Conservation (phyloP, 2,113 vertebrate species). For the Prietella phreatophila region DNA sequence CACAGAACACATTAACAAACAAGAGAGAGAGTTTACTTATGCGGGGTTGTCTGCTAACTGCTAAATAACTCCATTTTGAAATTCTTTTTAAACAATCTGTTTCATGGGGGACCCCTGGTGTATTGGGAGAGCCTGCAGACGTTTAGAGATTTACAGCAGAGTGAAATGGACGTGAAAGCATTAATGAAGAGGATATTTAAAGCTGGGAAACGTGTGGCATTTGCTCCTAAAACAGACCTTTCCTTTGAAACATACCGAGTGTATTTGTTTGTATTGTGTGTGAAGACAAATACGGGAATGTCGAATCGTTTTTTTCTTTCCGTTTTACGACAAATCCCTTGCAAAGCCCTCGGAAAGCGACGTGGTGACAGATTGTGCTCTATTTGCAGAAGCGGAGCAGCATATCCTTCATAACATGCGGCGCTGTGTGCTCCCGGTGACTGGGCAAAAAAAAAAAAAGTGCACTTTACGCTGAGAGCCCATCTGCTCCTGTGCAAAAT, state of each 20-base stretch:
- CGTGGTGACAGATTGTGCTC: conserved; percentile 27
- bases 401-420: conserved; percentile 45
- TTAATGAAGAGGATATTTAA: too few species aligned
- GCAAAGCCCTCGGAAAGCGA: not conserved
- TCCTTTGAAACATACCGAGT: not conserved
- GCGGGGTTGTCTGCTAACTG: not conserved
- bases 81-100: not conserved
- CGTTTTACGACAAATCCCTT: not conserved
- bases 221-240: conserved; percentile 24
- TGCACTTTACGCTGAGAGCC: conserved; percentile 56
- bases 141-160: not conserved
- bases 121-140: not conserved
- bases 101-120: not conserved
- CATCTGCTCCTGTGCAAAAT: conserved; percentile 62
- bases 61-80: not conserved
- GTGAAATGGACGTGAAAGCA: not conserved
- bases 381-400: conserved; percentile 31
- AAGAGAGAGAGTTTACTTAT: not conserved
- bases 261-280: not conserved
- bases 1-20: not conserved
- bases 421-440: conserved; percentile 55
- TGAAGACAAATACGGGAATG: not conserved
- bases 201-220: not conserved
- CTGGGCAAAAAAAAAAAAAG: conserved; percentile 53
- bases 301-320: not conserved